phyloP scores from a whole-genome alignment of 2,113 vertebrate species.

The Erythrocebus patas region DNA sequence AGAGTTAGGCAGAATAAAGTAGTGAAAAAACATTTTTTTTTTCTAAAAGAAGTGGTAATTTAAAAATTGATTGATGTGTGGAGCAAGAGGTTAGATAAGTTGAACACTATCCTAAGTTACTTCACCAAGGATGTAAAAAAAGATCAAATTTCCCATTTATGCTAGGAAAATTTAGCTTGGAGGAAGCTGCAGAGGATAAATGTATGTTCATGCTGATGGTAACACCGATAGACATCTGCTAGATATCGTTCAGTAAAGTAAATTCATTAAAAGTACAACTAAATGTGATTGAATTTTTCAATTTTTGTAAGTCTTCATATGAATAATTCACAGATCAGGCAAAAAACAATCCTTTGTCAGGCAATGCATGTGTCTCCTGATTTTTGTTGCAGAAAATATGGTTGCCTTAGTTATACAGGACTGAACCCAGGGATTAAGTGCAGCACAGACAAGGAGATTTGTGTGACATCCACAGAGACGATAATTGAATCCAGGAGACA shows the following conservation, averaged over 20 bases:
- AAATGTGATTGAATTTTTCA: constrained; percentile 54
- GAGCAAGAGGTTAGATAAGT: background rate
- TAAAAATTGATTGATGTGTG: constrained; percentile 17
- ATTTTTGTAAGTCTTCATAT: constrained; percentile 55
- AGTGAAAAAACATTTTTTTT: background rate
- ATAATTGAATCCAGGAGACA: constrained; percentile 66
- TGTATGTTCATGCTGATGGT: background rate
- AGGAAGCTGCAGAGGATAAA: constrained; percentile 41
- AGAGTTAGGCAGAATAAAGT: constrained; percentile 5
- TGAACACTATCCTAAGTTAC: constrained; percentile 12
- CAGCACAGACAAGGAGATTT: constrained; percentile 49
- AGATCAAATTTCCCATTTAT: constrained; percentile 12
- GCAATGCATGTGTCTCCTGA: constrained; percentile 53
- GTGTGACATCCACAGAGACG: constrained; percentile 20
- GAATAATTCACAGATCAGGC: constrained; percentile 60
- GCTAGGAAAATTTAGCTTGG: background rate
- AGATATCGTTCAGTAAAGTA: constrained; percentile 43
- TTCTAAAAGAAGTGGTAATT: background rate
- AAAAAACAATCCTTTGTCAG: constrained; percentile 40
- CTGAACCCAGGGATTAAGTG: constrained; percentile 62
- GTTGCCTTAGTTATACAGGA: constrained; percentile 65
- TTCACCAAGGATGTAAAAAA: background rate
- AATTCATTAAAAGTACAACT: constrained; percentile 62
- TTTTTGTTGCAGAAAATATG: constrained; percentile 68
- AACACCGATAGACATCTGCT: constrained; percentile 25